Base-by-base conservation (phyloP, 2,888 invertebrate species). In the Tortricodes alternella region DNA sequence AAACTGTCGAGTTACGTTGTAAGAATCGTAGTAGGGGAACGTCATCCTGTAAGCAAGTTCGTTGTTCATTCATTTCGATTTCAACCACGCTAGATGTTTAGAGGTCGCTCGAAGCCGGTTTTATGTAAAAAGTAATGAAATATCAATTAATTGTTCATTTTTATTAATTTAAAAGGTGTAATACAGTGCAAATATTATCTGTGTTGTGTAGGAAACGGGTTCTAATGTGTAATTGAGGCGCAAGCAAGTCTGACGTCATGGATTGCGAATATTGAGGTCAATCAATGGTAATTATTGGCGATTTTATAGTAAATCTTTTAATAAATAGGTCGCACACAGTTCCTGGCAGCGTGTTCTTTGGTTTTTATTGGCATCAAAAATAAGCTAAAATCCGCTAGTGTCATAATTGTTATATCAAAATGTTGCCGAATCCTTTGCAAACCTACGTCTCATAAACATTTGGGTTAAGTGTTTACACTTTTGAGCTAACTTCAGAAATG, bases 1-100 rank as follows among this genome's bases (percentile, higher is more conserved):
- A 38, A n/a, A 1, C 18, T 21, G 7, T 23, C 13, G 34, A 48
- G 2, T 48, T 15, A 13, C 11, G 8, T 13, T 16, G 15, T 23
- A 2, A 7, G 11, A 38, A 15, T 11, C 3, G 6, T 18, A 44
- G 11, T 48, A 18, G 41, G 39, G 29, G 8, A 38, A 38, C 16
- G 21, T 41, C 37, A 32, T 29, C 21, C 11, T 7, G 44, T n/a
- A 37, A 21, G 46, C 37, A 5, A 11, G 11, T 11, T 11, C n/a
- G n/a, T n/a, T n/a, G n/a, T n/a, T n/a, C n/a, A n/a, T n/a, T 41
- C 51, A 51, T 51, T 51, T 24, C 13, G 13, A 27, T 11, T n/a
- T n/a, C n/a, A 41, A 6, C 39, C 41, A 50, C 41, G 50, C 50
- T 21, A n/a, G 41, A 16, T 8, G 32, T 23, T 24, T 32, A 27